phyloP scores from a whole-genome alignment of 2,797 vertebrate genomes.

The Poecile montanus region DNA sequence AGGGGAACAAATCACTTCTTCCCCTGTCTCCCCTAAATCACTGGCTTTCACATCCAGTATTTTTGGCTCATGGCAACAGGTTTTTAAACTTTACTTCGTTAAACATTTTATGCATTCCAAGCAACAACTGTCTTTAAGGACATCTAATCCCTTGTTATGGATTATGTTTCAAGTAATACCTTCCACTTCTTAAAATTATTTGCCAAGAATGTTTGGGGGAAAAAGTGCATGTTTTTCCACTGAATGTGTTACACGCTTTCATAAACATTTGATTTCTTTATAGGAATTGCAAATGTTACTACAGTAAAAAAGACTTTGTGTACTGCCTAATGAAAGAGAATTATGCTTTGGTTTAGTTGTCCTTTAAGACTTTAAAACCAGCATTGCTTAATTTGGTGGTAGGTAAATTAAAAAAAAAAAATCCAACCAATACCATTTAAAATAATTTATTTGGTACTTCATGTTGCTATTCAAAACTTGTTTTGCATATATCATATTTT shows the following conservation, averaged over 20 bases:
- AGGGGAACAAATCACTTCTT: conserved; percentile 97
- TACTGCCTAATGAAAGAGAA: conserved; percentile 46
- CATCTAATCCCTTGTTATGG: conserved; percentile 85
- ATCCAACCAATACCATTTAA: conserved; percentile 62
- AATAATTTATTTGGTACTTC: conserved; percentile 67
- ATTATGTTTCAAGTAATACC: conserved; percentile 74
- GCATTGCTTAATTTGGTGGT: conserved; percentile 72
- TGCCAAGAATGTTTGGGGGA: conserved; percentile 58
- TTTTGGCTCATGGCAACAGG: conserved; percentile 98
- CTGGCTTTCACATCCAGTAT: conserved; percentile 97
- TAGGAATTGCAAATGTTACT: conserved; percentile 56
- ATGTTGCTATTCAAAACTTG: conserved; percentile 56
- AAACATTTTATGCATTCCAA: conserved; percentile 83
- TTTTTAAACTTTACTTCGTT: conserved; percentile 95
- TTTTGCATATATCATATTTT: conserved; percentile 67
- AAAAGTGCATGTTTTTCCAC: conserved; percentile 68
- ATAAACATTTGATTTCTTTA: conserved; percentile 58
- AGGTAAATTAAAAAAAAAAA: conserved; percentile 63
- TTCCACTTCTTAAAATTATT: conserved; percentile 63
- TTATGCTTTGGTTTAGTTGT: conserved; percentile 75
- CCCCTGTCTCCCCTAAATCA: conserved; percentile 96
- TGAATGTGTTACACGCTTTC: conserved; percentile 53
- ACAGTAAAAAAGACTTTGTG: conserved; percentile 29
- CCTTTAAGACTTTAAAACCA: conserved; percentile 76
- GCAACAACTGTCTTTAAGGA: conserved; percentile 86